Evolutionary conservation across 2,113 vertebrate genomes (phyloP), one percentile per base, ranked within the genome.

Genomic region (Chrysochloris asiatica): DNA sequence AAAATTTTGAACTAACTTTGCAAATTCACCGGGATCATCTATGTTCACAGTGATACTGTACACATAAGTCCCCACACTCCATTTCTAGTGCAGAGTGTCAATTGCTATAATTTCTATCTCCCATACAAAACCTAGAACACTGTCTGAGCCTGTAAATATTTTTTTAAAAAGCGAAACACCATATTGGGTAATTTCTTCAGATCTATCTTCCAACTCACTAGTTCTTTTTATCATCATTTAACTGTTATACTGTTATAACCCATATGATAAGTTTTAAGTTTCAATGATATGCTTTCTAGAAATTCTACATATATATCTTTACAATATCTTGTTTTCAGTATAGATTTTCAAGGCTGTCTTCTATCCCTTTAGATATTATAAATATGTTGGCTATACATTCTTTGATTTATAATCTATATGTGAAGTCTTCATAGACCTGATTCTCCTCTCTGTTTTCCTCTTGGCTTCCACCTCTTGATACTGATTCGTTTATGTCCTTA

Each of bases 321-420:
- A 73, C 38, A 33, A 47, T 59, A 65, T 88, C 61, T 89, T 72
- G 8, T 86, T 81, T 41, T 86, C 30, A 76, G 47, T 79, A 76
- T 41, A 54, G 69, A 50, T 80, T 76, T 92, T 82, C 43, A 82
- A 85, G 80, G 13, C 92, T 73, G 19, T n/a, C n/a, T n/a, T n/a
- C n/a, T 87, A 84, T 36, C 88, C 82, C 24, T 88, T 87, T 89
- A 87, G 78, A 79, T 45, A 69, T 26, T 83, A 26, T 75, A 77
- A 75, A 36, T 26, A 69, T 67, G 48, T 9, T 26, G 28, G 19
- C 65, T 87, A 56, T 76, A 12, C 22, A 26, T 69, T 69, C 52
- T n/a, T 89, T 81, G 26, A 89, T 50, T 45, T 47, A 88, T 91
- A 84, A 86, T 48, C 43, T 45, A 85, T 93, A 84, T 83, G 71